A percentile compares a stretch with the other conserved stretches of the same genome.
Evolutionary conservation across 2,113 vertebrate genomes (phyloP).

Genomic region (Caretta caretta): DNA sequence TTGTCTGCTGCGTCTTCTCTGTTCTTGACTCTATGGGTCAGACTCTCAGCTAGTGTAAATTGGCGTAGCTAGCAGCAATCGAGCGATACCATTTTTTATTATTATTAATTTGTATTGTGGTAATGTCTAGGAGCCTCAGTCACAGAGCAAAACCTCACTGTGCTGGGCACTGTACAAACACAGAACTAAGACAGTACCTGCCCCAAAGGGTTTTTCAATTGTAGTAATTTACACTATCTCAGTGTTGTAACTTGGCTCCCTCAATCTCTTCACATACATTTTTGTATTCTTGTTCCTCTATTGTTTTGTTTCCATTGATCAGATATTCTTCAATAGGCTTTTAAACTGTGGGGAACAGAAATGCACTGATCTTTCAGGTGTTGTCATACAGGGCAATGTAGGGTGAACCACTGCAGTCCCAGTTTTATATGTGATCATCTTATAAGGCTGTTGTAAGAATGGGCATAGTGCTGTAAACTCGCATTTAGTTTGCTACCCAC

Average conservation of each 20-base stretch:
- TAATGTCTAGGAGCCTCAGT: neutral
- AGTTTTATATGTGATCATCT: accelerated
- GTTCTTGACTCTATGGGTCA: neutral
- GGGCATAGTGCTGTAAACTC: neutral
- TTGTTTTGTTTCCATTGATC: accelerated
- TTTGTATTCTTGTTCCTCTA: neutral
- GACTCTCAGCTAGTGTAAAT: neutral
- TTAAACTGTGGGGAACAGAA: neutral
- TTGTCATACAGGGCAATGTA: neutral
- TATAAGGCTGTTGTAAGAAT: neutral
- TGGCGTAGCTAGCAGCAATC: neutral
- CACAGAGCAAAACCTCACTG: neutral
- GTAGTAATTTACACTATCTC: neutral
- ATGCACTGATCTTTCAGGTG: neutral
- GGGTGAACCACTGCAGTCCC: neutral
- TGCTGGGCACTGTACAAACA: neutral
- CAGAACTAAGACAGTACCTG: neutral
- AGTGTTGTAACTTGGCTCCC: neutral
- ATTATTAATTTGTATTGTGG: neutral
- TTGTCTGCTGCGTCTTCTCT: neutral
- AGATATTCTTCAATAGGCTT: neutral
- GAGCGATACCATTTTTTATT: neutral
- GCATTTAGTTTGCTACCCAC: neutral
- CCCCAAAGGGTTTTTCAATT: neutral
- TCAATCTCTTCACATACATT: neutral